Percentiles rank a stretch among this genome's conserved stretches.
phyloP scores from a whole-genome alignment of 2,113 vertebrate genomes.

The Ibidorhyncha struthersii region DNA sequence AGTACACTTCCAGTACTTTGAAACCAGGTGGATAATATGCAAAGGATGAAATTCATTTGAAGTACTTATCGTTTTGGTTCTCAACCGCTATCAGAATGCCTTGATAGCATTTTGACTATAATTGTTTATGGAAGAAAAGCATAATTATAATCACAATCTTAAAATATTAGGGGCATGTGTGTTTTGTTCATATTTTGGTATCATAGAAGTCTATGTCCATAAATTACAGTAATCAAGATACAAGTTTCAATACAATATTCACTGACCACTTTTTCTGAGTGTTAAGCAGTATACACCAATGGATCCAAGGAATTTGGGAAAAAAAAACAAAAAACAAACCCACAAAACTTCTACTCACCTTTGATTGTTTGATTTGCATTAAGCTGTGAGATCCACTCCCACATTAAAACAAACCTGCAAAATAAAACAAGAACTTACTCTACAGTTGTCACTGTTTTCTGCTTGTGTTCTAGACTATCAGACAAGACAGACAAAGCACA shows the following conservation, averaged over 20 bases:
- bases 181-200: not conserved
- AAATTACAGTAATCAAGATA: not conserved
- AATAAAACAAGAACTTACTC: constrained; percentile 27
- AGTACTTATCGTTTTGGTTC: not conserved
- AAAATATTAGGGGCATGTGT: not conserved
- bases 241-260: not conserved
- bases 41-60: not conserved
- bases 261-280: not conserved
- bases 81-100: not conserved
- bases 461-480: not conserved
- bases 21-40: not conserved
- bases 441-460: not conserved
- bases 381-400: constrained; percentile 68
- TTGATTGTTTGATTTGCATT: constrained; percentile 67
- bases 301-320: not conserved
- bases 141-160: not conserved
- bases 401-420: constrained; percentile 74
- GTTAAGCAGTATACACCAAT: not conserved
- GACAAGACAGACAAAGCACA: not conserved
- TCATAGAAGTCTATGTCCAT: not conserved
- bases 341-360: constrained; percentile 65
- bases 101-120: not conserved
- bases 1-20: not conserved
- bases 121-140: not conserved
- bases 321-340: not conserved